These are phyloP conservation scores for Hemithea aestivaria DNA, from an alignment of 2,888 invertebrate species.

Conservation along the genomic window DNA sequence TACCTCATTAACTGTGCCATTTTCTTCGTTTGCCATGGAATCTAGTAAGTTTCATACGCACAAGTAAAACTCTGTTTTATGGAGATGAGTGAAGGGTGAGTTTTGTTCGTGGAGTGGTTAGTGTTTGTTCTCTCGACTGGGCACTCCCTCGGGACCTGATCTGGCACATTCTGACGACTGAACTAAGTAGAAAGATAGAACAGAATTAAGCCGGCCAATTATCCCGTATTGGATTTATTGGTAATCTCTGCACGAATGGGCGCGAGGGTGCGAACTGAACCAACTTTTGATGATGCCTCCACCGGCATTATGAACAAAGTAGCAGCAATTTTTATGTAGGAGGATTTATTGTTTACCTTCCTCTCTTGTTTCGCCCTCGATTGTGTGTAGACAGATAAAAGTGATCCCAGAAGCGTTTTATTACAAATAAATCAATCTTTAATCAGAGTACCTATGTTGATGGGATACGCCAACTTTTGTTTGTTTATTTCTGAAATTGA, in stretches of 20 bases:
- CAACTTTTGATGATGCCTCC: constrained; percentile 78
- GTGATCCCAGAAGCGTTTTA: constrained; percentile 56
- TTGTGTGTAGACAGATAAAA: constrained; percentile 71
- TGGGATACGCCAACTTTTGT: constrained; percentile 40
- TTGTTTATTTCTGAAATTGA: constrained; percentile 20
- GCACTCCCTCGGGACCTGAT: constrained; percentile 74
- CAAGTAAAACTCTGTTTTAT: constrained; percentile 55
- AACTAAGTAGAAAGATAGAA: constrained; percentile 80
- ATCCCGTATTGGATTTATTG: constrained; percentile 80
- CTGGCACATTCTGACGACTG: constrained; percentile 79
- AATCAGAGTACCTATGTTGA: constrained; percentile 45
- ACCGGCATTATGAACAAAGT: constrained; percentile 77
- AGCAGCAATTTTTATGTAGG: constrained; percentile 77
- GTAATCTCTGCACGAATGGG: constrained; percentile 79
- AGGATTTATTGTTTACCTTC: constrained; percentile 72
- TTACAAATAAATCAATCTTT: constrained; percentile 65
- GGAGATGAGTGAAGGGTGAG: constrained; percentile 43
- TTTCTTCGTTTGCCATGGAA: constrained; percentile 58
- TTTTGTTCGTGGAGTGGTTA: constrained; percentile 54
- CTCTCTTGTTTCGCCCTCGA: constrained; percentile 63
- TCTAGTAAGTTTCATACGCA: constrained; percentile 39
- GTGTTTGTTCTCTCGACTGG: constrained; percentile 67
- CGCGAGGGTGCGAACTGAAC: constrained; percentile 77
- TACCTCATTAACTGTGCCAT: constrained; percentile 60
- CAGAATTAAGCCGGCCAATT: constrained; percentile 80